These are phyloP conservation scores for Opisthocomus hoazin DNA, from an alignment of 2,113 vertebrate genomes.

Conservation along the genomic window DNA sequence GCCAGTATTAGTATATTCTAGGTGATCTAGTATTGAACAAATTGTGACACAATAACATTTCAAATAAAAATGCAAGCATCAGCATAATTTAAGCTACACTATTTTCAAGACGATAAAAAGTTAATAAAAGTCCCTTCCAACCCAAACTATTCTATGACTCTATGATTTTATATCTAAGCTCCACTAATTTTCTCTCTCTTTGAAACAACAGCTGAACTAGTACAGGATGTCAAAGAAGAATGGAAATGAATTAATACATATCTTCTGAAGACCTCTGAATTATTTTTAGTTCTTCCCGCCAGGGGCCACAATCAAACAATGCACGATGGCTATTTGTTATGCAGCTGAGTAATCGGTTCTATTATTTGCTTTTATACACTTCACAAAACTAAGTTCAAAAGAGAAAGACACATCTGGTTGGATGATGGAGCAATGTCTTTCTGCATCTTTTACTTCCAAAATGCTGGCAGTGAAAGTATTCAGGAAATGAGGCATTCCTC, in stretches of 20 bases:
- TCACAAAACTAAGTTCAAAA: background rate
- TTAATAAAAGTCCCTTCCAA: too few relatives aligned
- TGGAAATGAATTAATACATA: background rate
- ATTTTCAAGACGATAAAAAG: too few relatives aligned
- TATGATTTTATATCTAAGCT: background rate
- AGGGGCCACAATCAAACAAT: background rate
- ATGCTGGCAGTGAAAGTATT: background rate
- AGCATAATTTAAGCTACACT: too few relatives aligned
- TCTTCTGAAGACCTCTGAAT: background rate
- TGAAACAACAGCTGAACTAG: background rate
- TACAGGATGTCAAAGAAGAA: background rate
- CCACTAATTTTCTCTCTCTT: background rate
- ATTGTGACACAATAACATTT: too few relatives aligned
- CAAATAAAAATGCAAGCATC: too few relatives aligned
- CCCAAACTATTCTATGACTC: too few relatives aligned
- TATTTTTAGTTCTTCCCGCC: constrained; percentile 4
- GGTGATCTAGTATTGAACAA: too few relatives aligned
- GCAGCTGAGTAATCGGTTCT: background rate
- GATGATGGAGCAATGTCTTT: background rate
- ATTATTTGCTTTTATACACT: background rate
- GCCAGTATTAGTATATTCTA: too few relatives aligned
- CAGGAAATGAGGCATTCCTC: background rate
- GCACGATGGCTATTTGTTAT: constrained; percentile 1
- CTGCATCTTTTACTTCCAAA: background rate
- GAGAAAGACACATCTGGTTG: background rate